A percentile compares a stretch with the other conserved stretches of the same genome.
Conservation (phyloP, 23 tunicate genomes). For the Aplidium turbinatum region DNA sequence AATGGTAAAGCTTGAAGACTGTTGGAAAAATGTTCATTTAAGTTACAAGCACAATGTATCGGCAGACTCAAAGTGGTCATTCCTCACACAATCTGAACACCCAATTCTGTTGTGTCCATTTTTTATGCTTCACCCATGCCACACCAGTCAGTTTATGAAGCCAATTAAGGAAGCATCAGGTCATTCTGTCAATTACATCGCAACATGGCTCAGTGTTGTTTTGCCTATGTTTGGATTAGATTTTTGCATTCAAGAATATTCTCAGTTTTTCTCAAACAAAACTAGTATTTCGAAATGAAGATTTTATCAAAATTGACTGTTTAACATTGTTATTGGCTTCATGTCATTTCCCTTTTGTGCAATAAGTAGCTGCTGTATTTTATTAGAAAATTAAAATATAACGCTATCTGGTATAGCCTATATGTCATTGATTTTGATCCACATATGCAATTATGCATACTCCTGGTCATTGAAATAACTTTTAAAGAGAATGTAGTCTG, state of each 20-base stretch:
- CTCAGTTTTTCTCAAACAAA: slow-evolving; percentile 1
- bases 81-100: slow-evolving; percentile 74
- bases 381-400: too few species aligned
- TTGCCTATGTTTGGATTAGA: slow-evolving; percentile 55
- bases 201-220: slow-evolving; percentile 67
- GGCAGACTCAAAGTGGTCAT: slow-evolving; percentile 53
- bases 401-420: too few species aligned
- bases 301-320: background rate
- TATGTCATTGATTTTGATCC: too few species aligned
- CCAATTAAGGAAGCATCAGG: slow-evolving; percentile 7
- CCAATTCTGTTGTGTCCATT: slow-evolving; percentile 54
- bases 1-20: slow-evolving; percentile 46
- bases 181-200: slow-evolving; percentile 25
- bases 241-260: slow-evolving; percentile 32
- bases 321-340: too few species aligned
- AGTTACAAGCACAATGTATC: background rate
- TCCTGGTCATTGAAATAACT: too few species aligned
- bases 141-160: slow-evolving; percentile 73
- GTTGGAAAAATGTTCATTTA: slow-evolving; percentile 47
- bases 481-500: too few species aligned
- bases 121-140: slow-evolving; percentile 80
- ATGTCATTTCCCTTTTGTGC: too few species aligned
- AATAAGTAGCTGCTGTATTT: too few species aligned
- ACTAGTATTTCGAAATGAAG: background rate
- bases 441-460: too few species aligned